These are phyloP conservation scores for Polymixis flavicincta DNA, from an alignment of 2,888 invertebrate species.

Conservation along the genomic window DNA sequence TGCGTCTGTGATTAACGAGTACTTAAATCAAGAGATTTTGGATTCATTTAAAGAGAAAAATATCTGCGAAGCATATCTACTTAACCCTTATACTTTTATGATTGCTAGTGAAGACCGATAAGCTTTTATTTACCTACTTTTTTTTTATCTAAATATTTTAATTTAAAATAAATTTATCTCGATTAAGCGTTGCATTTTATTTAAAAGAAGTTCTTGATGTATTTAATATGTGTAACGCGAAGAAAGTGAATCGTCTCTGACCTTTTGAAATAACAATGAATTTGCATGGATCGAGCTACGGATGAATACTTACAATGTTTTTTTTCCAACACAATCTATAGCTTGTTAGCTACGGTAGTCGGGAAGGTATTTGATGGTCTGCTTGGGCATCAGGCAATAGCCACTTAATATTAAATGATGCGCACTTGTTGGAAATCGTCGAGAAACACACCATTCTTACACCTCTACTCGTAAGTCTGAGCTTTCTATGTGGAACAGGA, in stretches of 20 bases:
- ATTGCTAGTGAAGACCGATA: neutral
- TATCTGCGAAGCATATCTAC: constrained; percentile 68
- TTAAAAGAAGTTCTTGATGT: neutral
- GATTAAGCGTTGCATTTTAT: constrained; percentile 6
- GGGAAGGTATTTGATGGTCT: no score
- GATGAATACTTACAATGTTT: neutral
- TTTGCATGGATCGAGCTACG: neutral
- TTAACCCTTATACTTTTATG: constrained; percentile 42
- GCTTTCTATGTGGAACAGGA: neutral
- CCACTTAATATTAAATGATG: no score
- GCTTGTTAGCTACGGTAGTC: no score
- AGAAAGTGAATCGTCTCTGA: neutral
- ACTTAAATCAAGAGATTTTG: constrained; percentile 65
- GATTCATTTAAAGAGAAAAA: constrained; percentile 68
- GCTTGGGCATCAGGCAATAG: no score
- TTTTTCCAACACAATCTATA: no score
- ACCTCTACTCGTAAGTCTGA: no score
- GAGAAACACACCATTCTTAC: no score
- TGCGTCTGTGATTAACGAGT: constrained; percentile 70
- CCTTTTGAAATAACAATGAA: neutral
- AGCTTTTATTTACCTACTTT: neutral
- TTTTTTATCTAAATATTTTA: neutral
- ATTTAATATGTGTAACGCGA: neutral
- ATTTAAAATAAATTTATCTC: constrained; percentile 24
- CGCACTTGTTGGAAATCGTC: no score